Evolutionary conservation across 2,888 invertebrate species (phyloP).

Genomic region (Mesopsocus fuscifrons): DNA sequence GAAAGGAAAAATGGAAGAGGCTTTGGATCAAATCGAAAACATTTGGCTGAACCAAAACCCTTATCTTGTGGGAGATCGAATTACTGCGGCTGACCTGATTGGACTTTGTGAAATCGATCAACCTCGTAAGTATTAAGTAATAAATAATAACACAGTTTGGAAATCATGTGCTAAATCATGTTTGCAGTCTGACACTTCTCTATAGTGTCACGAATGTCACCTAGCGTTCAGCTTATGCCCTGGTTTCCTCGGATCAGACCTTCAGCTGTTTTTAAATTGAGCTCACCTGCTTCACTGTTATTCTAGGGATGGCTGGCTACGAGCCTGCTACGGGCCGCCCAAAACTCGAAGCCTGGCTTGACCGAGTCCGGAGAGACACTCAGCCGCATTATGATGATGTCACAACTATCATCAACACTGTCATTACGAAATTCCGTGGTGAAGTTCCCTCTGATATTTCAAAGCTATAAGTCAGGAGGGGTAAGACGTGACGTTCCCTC

Average conservation of each 20-base stretch:
- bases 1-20: conserved; percentile 19
- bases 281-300: no score
- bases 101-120: conserved; percentile 27
- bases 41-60: conserved; percentile 20
- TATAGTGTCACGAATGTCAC: neutral
- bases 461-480: no score
- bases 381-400: conserved; percentile 23
- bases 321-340: conserved; percentile 21
- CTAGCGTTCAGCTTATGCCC: conserved; percentile 1
- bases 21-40: conserved; percentile 21
- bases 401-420: conserved; percentile 13
- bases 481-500: no score
- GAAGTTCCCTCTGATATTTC: no score
- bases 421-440: conserved; percentile 23
- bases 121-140: conserved; percentile 21
- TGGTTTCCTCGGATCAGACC: no score
- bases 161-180: no score
- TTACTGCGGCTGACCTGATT: conserved; percentile 26
- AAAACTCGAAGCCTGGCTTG: conserved; percentile 22
- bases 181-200: no score
- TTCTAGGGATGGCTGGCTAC: no score
- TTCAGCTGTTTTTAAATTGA: no score
- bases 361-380: conserved; percentile 20
- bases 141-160: neutral
- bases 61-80: conserved; percentile 22